Evolutionary conservation across 2,797 vertebrate genomes (phyloP), one percentile per base, ranked within the genome.

Genomic region (Poecilia gillii): DNA sequence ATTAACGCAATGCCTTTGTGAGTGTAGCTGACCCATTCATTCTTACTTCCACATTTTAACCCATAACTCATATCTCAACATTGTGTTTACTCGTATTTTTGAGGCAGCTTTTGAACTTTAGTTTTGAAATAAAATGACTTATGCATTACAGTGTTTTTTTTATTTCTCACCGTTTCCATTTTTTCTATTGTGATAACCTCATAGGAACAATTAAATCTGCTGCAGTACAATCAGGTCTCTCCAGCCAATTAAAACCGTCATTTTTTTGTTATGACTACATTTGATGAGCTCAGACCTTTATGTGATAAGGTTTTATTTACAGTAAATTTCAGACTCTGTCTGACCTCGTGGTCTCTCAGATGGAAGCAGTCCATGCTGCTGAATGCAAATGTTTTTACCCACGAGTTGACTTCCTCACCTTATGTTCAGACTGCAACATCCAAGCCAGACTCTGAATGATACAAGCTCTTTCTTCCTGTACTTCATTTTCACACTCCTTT

Each of bases 391-490:
- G 64, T 76, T 79, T 78, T 25, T 59, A 13, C 76, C 73, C 70
- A 33, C 43, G 47, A 36, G 46, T 33, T 31, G 73, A 85, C 70
- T 75, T 70, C 8, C 64, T 76, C 74, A 79, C 74, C 77, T 80
- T 74, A 18, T 55, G 39, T 68, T 76, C 36, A 39, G 28, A 28
- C 36, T 2, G 18, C 68, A 53, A 23, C 51, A 12, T 76, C 16
- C 28, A 16, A 81, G 82, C 47, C 80, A 57, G 75, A 78, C 46
- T 71, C 43, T 39, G 53, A 28, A 11, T 33, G 41, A 79, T 53
- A 76, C 5, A 13, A 72, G 36, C 71, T 46, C 62, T 73, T 77
- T 77, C 49, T 78, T 73, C 20, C 75, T 72, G n/a, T 64, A 16
- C 45, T 74, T 76, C 64, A 75, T 76, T 77, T 72, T 57, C 23